Evolutionary conservation across 1,140 invertebrate genomes (phyloP).

Genomic region (Drosophila kohkoa): DNA sequence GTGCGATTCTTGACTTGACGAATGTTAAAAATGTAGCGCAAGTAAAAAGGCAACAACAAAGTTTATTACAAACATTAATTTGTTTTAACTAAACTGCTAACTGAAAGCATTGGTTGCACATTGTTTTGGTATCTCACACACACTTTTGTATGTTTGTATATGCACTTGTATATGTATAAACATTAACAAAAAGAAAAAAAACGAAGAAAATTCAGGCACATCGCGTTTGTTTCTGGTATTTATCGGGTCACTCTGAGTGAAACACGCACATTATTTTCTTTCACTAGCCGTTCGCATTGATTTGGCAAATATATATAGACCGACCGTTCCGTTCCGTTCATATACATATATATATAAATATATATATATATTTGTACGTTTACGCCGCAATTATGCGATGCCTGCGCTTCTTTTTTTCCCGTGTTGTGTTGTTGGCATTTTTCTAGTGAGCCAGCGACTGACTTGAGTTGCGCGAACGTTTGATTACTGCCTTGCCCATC

Average conservation of each 20-base stretch:
- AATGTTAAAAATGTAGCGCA: constrained; percentile 44
- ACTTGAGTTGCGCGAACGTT: constrained; percentile 32
- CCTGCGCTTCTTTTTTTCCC: constrained; percentile 32
- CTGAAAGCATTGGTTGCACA: constrained; percentile 19
- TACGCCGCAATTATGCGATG: constrained; percentile 50
- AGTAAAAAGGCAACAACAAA: constrained; percentile 20
- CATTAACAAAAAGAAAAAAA: constrained; percentile 25
- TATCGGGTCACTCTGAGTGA: constrained; percentile 47
- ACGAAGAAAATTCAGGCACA: constrained; percentile 18
- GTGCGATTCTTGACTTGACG: constrained; percentile 32
- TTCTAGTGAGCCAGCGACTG: constrained; percentile 49
- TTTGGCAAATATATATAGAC: constrained; percentile 31
- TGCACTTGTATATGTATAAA: constrained; percentile 16
- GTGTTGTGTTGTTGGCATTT: constrained; percentile 61
- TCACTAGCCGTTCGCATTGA: constrained; percentile 29
- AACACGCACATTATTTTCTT: constrained; percentile 30
- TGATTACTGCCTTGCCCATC: constrained; percentile 41
- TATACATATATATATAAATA: too few species aligned
- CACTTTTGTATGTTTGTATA: neutral
- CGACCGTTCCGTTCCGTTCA: constrained; percentile 42
- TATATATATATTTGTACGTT: constrained; percentile 37
- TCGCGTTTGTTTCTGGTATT: constrained; percentile 31
- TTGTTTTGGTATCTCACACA: constrained; percentile 33
- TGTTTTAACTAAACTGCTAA: constrained; percentile 27
- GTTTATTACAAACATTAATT: constrained; percentile 24